phyloP scores from a whole-genome alignment of 2,797 vertebrate species.

The Sphenodon punctatus region DNA sequence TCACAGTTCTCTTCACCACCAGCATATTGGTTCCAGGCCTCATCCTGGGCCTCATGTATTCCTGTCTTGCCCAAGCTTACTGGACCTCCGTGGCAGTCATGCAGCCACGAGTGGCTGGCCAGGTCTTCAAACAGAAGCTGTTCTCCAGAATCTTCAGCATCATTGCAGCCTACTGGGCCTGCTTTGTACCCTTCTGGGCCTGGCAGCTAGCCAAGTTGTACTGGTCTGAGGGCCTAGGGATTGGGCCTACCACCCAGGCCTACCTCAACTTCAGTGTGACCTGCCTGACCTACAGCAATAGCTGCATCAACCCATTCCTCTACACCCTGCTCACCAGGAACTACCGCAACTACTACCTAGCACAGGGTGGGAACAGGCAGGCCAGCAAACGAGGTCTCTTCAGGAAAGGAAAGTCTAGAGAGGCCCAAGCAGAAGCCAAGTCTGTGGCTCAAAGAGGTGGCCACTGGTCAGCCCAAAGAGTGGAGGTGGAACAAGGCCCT shows the following conservation, averaged over 20 bases:
- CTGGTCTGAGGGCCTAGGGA: constrained; percentile 66
- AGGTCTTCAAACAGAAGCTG: constrained; percentile 72
- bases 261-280: constrained; percentile 88
- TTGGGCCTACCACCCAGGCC: constrained; percentile 75
- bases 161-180: constrained; percentile 83
- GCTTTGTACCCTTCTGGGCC: constrained; percentile 88
- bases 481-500: accelerated
- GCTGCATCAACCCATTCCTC: constrained; percentile 86
- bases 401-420: accelerated
- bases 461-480: not conserved
- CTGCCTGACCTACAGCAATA: constrained; percentile 88
- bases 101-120: not conserved
- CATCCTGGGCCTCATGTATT: constrained; percentile 77
- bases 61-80: constrained; percentile 72
- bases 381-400: accelerated
- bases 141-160: constrained; percentile 83
- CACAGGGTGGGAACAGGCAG: accelerated
- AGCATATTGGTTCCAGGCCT: constrained; percentile 78
- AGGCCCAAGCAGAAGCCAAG: accelerated
- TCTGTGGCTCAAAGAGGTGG: accelerated
- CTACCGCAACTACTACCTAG: constrained; percentile 64
- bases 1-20: constrained; percentile 81
- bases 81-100: constrained; percentile 61
- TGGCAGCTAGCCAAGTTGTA: constrained; percentile 86
- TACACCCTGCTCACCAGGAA: constrained; percentile 84